Percentiles rank a stretch among this genome's conserved stretches.
Conservation (phyloP, 2,113 vertebrate genomes). For the Notothenia rossii region DNA sequence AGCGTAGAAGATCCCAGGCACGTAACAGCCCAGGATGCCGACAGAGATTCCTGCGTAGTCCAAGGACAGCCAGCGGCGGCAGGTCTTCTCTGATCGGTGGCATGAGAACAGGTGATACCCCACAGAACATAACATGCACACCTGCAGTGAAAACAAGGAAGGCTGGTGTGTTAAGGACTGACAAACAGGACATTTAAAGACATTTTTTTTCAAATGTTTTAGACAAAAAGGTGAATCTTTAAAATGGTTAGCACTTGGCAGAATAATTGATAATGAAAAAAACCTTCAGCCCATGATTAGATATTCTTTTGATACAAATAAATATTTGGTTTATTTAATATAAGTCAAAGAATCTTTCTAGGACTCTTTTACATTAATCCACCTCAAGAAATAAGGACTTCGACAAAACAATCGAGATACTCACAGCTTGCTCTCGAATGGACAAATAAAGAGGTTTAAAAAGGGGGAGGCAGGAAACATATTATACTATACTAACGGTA, state of each 20-base stretch:
- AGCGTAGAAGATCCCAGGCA: conserved; percentile 97
- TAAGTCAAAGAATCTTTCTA: no score
- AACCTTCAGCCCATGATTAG: no score
- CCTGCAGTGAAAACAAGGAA: conserved; percentile 79
- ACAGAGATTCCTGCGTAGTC: conserved; percentile 97
- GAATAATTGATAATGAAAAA: no score
- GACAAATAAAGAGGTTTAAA: background rate
- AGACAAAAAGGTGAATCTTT: no score
- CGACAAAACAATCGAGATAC: background rate
- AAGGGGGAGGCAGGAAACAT: background rate
- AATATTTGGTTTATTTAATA: no score
- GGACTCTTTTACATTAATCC: no score
- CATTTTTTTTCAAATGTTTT: no score
- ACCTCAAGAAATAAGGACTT: no score
- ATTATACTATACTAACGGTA: background rate
- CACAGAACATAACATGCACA: conserved; percentile 98
- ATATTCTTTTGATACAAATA: no score
- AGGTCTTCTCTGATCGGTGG: conserved; percentile 96
- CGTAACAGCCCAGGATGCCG: conserved; percentile 97
- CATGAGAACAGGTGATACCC: conserved; percentile 98
- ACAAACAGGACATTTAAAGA: no score
- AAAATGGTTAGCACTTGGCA: no score
- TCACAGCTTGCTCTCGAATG: background rate
- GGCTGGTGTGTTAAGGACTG: no score
- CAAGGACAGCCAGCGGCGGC: conserved; percentile 94